Evolutionary conservation across 2,113 vertebrate genomes (phyloP), one percentile per base, ranked within the genome.

Genomic region (Canis aureus): DNA sequence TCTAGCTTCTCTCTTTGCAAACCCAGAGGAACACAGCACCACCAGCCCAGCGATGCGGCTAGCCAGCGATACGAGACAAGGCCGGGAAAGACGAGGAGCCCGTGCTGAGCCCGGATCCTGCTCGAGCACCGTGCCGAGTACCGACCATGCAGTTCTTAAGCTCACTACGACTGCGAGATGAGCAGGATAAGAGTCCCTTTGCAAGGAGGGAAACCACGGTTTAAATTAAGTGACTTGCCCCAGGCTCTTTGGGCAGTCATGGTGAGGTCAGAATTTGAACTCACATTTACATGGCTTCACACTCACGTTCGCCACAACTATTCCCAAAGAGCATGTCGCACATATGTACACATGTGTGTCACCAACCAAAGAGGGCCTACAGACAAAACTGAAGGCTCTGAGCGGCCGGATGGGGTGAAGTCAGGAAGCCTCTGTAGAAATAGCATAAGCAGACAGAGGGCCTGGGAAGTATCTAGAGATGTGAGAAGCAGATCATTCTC

Each of bases 81-180:
- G 10, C 10, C 0, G 2, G 25, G 35, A 23, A 79, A 13, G 25
- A 16, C 1, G 5, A 2, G 4, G 67, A 51, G 35, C 57, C n/a
- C 15, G 0, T 27, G 22, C 11, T 22, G 22, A 12, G 38, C 38
- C 57, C 27, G 23, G 51, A 81, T 8, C 20, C 25, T 57, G 53
- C 66, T n/a, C 7, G 1, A 7, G 29, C 66, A 59, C 1, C 0
- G 3, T 4, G 32, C 8, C 1, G 19, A 11, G 8, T 8, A 23
- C 59, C 23, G 1, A 49, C 57, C 19, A 1, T 4, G 3, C 27
- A 13, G 27, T 59, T 35, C 49, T 62, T 17, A 12, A 4, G 3
- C 32, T 53, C 38, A 53, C 23, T 60, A 11, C 8, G 20, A 32
- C 38, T 27, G 29, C 0, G 2, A 25, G 4, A 25, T 51, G 74